Evolutionary conservation across 2,113 vertebrate genomes (phyloP).

Genomic region (Drymodes brunneopygia): DNA sequence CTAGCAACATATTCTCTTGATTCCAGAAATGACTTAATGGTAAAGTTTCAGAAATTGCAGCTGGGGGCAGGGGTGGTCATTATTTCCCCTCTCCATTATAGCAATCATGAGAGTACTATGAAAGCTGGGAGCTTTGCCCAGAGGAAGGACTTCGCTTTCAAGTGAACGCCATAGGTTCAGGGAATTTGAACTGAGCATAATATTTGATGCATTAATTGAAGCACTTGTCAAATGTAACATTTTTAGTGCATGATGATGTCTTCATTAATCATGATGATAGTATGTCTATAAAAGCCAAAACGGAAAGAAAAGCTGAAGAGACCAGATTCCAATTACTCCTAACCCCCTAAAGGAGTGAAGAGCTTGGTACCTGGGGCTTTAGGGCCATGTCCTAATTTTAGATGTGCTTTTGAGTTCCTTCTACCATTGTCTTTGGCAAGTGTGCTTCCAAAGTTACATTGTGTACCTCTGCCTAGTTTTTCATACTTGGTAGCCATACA

Average conservation of each 20-base stretch:
- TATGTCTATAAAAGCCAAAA: not conserved
- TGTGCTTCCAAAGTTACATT: not conserved
- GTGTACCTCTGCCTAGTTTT: not conserved
- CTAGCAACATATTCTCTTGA: not conserved
- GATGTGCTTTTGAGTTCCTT: not conserved
- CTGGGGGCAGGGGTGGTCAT: not conserved
- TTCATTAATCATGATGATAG: conserved; percentile 10
- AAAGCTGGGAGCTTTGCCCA: conserved; percentile 4
- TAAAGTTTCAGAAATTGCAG: not conserved
- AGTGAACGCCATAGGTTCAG: not conserved
- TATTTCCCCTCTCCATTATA: not conserved
- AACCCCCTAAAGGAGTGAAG: not conserved
- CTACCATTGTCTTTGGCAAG: not conserved
- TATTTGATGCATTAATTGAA: conserved; percentile 20
- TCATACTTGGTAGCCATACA: not conserved
- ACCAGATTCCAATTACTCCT: not conserved
- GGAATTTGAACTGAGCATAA: conserved; percentile 1
- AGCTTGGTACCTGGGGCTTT: not conserved
- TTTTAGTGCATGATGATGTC: not conserved
- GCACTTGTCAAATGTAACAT: conserved; percentile 21
- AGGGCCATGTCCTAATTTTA: not conserved
- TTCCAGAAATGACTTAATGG: not conserved
- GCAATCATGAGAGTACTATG: not conserved
- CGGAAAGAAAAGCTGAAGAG: not conserved
- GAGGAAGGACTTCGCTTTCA: conserved; percentile 13